Conservation (phyloP, 2,888 invertebrate genomes). For the Andrena haemorrhoa region DNA sequence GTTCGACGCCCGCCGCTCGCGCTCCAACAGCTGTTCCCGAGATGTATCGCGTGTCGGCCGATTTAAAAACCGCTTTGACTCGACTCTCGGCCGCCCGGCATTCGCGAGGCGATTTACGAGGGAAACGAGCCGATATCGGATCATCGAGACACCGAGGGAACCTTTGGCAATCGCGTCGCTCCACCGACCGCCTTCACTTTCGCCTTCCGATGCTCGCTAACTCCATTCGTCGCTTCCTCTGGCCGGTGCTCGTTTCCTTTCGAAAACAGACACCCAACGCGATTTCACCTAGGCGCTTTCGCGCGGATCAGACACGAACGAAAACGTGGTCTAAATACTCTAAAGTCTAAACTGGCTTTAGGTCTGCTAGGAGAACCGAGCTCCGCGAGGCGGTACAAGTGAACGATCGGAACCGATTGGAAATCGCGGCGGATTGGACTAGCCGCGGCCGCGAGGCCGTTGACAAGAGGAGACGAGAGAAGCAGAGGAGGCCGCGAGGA, state of each 20-base stretch:
- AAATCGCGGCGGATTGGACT: not conserved
- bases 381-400: not conserved
- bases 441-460: not conserved
- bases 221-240: not conserved
- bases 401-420: not conserved
- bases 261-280: not conserved
- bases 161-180: not conserved
- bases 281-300: conserved; percentile 16
- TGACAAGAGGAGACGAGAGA: conserved; percentile 34
- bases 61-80: conserved; percentile 38
- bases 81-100: not conserved
- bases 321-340: too few relatives aligned
- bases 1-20: conserved; percentile 53
- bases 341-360: too few relatives aligned
- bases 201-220: conserved; percentile 4
- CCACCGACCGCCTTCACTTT: conserved; percentile 10
- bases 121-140: not conserved
- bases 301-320: not conserved
- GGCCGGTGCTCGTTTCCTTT: not conserved
- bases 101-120: not conserved
- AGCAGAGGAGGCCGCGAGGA: conserved; percentile 27
- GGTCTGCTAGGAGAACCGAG: too few relatives aligned
- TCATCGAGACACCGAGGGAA: not conserved
- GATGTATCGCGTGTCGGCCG: conserved; percentile 44
- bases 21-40: conserved; percentile 54